Evolutionary conservation across 2,888 invertebrate genomes (phyloP), one percentile per base, ranked within the genome.

Genomic region (Ichneumoninae sp.): DNA sequence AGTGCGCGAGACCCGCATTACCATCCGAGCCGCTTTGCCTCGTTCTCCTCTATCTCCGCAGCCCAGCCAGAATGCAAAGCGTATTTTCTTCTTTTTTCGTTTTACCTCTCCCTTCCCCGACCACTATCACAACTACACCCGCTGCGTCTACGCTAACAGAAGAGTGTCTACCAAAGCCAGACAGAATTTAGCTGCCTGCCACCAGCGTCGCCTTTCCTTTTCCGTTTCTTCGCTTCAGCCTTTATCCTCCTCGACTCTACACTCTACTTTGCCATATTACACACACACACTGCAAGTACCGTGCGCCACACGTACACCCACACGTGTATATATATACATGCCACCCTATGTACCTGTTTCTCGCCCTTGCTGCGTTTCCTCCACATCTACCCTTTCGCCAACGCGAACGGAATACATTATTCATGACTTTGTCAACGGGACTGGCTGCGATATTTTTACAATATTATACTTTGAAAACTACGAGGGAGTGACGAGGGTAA

Each of bases 371-470:
- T 52, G 82, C 79, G 85, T 72, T 85, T 81, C 86, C 88, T 87
- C 86, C 86, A 86, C 88, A 87, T 89, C 87, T 87, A 85, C 87
- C 80, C 81, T 72, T 81, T 82, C 72, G 66, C 86, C 62, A 81
- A 84, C 76, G 80, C 80, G 69, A 81, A 83, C 74, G 74, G 77
- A 65, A 82, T 90, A 88, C 90, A 91, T 91, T 90, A 91, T 91
- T 91, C 91, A 91, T 90, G 86, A 86, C 88, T 89, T 88, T 87
- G 89, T 88, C 91, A 89, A 90, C 88, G 88, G 85, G 87, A 86
- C 87, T 87, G 80, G 88, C 88, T 88, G 77, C 86, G 86, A 85
- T 90, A 91, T 90, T 89, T 88, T 90, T 89, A 88, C 87, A 86
- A 86, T 89, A 90, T 91, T 90, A 90, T 88, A 89, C 89, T 89